phyloP scores from a whole-genome alignment of 2,113 vertebrate species.

The Alligator sinensis region DNA sequence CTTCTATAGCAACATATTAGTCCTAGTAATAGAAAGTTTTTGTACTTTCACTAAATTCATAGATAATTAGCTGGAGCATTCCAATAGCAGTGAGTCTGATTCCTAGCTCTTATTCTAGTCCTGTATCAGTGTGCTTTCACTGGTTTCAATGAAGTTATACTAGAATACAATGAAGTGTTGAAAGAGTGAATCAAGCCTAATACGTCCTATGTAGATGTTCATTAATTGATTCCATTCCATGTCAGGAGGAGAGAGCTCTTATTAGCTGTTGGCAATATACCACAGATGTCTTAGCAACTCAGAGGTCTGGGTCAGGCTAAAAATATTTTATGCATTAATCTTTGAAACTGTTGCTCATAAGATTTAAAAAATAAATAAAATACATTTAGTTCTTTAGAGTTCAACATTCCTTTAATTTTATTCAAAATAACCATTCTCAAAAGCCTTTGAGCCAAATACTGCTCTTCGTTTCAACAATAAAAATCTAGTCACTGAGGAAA shows the following conservation, averaged over 20 bases:
- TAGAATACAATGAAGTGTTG: conserved; percentile 29
- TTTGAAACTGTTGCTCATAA: background rate
- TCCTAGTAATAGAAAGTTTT: background rate
- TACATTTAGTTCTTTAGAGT: background rate
- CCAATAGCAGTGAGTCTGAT: background rate
- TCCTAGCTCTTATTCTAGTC: background rate
- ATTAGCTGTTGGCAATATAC: background rate
- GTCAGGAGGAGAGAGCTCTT: background rate
- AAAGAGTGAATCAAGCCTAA: background rate
- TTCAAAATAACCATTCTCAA: conserved; percentile 11
- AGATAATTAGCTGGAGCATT: background rate
- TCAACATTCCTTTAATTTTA: background rate
- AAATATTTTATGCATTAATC: background rate
- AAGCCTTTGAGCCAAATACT: background rate
- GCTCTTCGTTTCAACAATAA: background rate
- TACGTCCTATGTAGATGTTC: background rate
- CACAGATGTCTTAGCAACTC: background rate
- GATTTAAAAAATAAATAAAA: background rate
- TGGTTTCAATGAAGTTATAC: background rate
- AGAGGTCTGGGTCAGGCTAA: background rate
- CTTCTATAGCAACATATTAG: too few relatives aligned
- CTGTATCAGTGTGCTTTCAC: background rate
- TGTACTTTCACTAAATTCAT: background rate
- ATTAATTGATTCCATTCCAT: background rate
- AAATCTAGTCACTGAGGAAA: background rate